A percentile compares a stretch with the other conserved stretches of the same genome.
These are phyloP conservation scores for Psittacus erithacus DNA, from an alignment of 2,113 vertebrate species.

Conservation along the genomic window DNA sequence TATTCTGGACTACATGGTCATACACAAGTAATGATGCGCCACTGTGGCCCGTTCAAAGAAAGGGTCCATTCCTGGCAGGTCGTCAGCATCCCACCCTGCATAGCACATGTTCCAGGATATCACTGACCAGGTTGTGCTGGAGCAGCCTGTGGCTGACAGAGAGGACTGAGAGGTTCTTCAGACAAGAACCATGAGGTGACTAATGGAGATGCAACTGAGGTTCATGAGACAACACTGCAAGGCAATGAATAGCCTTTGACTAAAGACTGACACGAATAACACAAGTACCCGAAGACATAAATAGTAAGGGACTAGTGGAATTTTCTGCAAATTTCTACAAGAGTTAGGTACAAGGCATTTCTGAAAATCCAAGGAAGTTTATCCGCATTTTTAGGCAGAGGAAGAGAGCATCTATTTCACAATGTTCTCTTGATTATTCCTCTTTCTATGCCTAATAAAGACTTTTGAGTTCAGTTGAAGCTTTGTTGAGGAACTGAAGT, in stretches of 20 bases:
- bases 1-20: not conserved
- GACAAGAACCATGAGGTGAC: not conserved
- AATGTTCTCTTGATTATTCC: not conserved
- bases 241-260: not conserved
- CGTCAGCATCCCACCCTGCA: not conserved
- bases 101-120: rapidly evolving
- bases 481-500: not conserved
- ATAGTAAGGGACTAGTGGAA: not conserved
- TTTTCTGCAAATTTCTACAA: not conserved
- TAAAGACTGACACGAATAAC: not conserved
- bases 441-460: not conserved
- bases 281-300: not conserved
- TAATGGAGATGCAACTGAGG: not conserved
- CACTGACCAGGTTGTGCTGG: not conserved
- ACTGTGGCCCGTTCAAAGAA: not conserved
- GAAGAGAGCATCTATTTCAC: not conserved
- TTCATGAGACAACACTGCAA: not conserved
- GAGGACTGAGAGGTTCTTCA: not conserved
- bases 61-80: not conserved
- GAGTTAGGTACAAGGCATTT: not conserved
- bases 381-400: not conserved
- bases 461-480: not conserved
- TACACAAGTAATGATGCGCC: not conserved
- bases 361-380: not conserved
- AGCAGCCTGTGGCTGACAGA: not conserved